These are phyloP conservation scores for Arctocebus calabarensis DNA, from an alignment of 2,797 vertebrate genomes.

Conservation along the genomic window DNA sequence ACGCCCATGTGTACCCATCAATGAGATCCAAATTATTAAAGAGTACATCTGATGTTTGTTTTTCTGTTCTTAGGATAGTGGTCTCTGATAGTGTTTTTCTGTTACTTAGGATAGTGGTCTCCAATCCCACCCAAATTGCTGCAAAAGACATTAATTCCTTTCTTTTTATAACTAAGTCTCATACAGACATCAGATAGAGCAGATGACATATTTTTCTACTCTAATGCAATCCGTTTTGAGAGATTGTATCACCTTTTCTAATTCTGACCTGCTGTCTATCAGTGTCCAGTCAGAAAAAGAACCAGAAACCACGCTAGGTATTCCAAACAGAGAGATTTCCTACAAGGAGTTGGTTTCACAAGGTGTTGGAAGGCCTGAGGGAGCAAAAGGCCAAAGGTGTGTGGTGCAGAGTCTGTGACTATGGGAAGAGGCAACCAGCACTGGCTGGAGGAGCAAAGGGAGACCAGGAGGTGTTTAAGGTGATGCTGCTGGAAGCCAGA, in stretches of 20 bases:
- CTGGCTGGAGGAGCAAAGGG: not conserved
- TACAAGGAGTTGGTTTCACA: not conserved
- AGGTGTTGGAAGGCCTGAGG: not conserved
- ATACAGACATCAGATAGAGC: not conserved
- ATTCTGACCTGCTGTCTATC: not conserved
- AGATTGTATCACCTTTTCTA: not conserved
- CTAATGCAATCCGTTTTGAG: not conserved
- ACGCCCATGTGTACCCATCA: not conserved
- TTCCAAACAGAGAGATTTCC: not conserved
- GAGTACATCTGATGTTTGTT: not conserved
- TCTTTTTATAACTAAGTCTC: not conserved
- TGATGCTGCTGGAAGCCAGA: not conserved
- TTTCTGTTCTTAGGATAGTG: not conserved
- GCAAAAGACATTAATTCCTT: not conserved
- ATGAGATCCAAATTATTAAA: not conserved
- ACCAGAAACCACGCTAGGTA: not conserved
- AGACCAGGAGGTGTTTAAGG: not conserved
- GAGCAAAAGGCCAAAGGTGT: not conserved
- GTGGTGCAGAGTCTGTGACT: not conserved
- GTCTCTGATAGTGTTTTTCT: no score
- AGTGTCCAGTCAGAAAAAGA: conserved; percentile 24
- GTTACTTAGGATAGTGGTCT: not conserved
- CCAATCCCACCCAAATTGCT: not conserved
- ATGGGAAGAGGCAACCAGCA: not conserved
- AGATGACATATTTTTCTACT: not conserved